Evolutionary conservation across 23 tunicate genomes (phyloP).

Genomic region (Halocynthia aurantium): DNA sequence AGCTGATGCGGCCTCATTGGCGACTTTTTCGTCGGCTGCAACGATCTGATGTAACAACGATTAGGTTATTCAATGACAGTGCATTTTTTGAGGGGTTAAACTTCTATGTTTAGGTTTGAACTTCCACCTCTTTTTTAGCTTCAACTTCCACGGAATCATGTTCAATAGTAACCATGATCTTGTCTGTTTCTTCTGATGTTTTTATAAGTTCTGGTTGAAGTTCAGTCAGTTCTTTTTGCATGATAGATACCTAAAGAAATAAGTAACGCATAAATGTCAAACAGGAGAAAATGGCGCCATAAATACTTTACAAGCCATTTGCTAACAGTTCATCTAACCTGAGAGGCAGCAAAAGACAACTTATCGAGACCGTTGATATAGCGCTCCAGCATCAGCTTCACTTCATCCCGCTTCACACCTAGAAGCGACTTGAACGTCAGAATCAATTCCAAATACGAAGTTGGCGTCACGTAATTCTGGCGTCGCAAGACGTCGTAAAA

Average conservation of each 20-base stretch:
- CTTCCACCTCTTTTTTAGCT: constrained; percentile 97
- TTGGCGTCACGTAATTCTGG: constrained; percentile 93
- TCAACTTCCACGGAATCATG: constrained; percentile 96
- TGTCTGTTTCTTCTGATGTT: constrained; percentile 83
- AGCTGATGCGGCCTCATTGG: constrained; percentile 86
- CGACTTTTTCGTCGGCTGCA: constrained; percentile 91
- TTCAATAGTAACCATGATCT: constrained; percentile 88
- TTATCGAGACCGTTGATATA: constrained; percentile 91
- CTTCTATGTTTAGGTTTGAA: no score
- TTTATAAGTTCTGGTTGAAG: constrained; percentile 81
- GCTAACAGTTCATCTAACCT: constrained; percentile 23
- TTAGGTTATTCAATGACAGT: no score
- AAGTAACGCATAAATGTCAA: neutral
- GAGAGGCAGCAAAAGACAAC: constrained; percentile 72
- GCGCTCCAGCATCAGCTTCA: constrained; percentile 74
- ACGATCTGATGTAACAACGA: constrained; percentile 38
- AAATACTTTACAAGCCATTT: neutral
- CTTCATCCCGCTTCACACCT: constrained; percentile 80
- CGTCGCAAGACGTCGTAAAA: constrained; percentile 72
- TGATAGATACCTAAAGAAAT: constrained; percentile 54
- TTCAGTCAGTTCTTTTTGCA: constrained; percentile 83
- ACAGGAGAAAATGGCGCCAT: neutral
- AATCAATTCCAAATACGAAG: constrained; percentile 88
- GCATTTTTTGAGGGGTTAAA: neutral
- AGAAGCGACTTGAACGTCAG: constrained; percentile 88